Conservation (phyloP, 2,797 vertebrate species). For the Lepus townsendii region DNA sequence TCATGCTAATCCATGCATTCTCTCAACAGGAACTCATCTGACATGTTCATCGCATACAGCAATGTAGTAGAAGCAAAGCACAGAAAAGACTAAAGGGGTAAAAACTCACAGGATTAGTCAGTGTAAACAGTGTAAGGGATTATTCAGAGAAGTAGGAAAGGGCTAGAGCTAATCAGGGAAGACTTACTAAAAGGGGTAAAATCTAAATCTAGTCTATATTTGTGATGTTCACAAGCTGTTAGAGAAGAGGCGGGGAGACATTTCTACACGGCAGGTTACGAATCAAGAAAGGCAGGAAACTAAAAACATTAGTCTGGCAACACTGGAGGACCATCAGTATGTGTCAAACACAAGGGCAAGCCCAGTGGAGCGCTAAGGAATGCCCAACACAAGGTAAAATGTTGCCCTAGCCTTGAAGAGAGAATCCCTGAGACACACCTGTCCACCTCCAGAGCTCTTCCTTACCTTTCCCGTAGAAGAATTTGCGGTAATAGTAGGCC, state of each 20-base stretch:
- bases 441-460: no score
- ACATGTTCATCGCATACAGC: no score
- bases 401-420: accelerated
- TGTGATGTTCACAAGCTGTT: background rate
- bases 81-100: background rate
- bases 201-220: background rate
- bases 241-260: background rate
- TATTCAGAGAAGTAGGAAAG: background rate
- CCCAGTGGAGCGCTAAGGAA: accelerated
- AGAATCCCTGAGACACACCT: accelerated
- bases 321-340: no score
- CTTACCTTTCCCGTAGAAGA: slow-evolving; percentile 98
- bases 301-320: no score
- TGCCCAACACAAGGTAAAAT: background rate
- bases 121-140: background rate
- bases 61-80: background rate
- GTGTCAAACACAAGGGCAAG: background rate
- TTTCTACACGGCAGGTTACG: accelerated
- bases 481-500: slow-evolving; percentile 98
- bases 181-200: background rate
- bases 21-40: background rate
- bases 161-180: background rate
- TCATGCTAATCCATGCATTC: background rate
- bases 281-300: background rate
- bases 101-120: accelerated